phyloP scores from a whole-genome alignment of 1,140 invertebrate species.

The Musca vetustissima region DNA sequence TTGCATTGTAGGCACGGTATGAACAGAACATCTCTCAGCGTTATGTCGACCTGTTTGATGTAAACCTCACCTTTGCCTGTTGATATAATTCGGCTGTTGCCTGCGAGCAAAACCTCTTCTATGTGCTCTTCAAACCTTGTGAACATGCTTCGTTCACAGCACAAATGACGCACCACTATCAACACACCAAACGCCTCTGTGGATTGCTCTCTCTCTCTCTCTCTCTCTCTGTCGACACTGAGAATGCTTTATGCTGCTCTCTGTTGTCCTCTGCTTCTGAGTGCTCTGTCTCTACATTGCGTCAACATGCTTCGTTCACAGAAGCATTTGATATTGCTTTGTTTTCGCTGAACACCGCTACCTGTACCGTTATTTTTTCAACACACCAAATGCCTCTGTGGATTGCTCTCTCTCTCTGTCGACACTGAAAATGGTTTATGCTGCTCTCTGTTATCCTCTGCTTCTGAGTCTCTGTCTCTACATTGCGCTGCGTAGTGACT shows the following conservation, averaged over 20 bases:
- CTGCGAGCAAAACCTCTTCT: not conserved
- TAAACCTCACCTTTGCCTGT: conserved; percentile 35
- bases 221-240: no score
- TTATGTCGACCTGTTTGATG: not conserved
- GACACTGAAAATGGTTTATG: no score
- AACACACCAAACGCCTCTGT: conserved; percentile 1
- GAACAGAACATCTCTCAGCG: not conserved
- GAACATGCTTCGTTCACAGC: not conserved
- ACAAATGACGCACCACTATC: conserved; percentile 19
- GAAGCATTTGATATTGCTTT: conserved; percentile 9
- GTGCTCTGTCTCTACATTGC: not conserved
- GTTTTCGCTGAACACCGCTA: not conserved
- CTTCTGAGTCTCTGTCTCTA: no score
- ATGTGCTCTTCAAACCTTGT: not conserved
- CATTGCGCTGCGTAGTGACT: no score
- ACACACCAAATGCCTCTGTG: no score
- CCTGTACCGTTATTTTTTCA: not conserved
- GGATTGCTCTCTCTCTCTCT: not conserved
- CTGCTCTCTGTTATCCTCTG: no score
- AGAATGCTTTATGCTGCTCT: not conserved
- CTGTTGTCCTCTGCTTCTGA: not conserved
- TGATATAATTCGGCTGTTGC: not conserved
- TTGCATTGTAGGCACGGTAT: not conserved
- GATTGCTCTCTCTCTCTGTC: no score
- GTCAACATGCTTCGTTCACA: conserved; percentile 8